Evolutionary conservation across 2,113 vertebrate species (phyloP), one percentile per base, ranked within the genome.

Genomic region (Amblyopsis rosae): DNA sequence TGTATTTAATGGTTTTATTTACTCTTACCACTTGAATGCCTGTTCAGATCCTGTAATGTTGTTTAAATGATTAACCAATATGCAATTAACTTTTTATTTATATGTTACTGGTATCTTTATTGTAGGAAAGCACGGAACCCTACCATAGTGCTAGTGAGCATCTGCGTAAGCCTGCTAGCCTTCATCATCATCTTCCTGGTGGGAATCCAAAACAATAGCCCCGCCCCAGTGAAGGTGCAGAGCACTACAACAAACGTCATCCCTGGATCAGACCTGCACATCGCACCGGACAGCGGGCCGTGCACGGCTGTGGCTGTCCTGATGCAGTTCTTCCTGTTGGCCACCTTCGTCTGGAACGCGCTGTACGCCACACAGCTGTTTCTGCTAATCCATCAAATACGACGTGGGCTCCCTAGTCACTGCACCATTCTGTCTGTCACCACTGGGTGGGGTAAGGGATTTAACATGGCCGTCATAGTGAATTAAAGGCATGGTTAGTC

Each of bases 121-220:
- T 26, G 26, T 9, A 93, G 82, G 63, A 91, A 90, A 62, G 76
- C 68, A 61, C 54, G 56, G 45, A 88, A 87, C 76, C 35, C 86
- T 5, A 93, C 66, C 0, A 82, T 91, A 50, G 82, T 92, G 0
- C 57, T 91, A 63, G 88, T 92, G 63, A 90, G 76, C 76, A 81
- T 94, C 65, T 95, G 83, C 32, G 6, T 62, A 46, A 88, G 89
- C 10, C 81, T 94, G 89, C 65, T 92, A 11, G 75, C 90, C 70
- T 94, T 94, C 78, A 94, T 92, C 77, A 87, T 91, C 12, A 79
- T 91, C 73, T 94, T 94, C 72, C 69, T 93, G 69, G 83, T 83
- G 59, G 93, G 92, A 56, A 91, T 88, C 19, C 81, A 89, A 65
- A 94, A 92, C 54, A 48, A 57, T 8, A 35, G 9, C 3, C 10